Evolutionary conservation across 2,113 vertebrate species (phyloP).

Genomic region (Gulo gulo): DNA sequence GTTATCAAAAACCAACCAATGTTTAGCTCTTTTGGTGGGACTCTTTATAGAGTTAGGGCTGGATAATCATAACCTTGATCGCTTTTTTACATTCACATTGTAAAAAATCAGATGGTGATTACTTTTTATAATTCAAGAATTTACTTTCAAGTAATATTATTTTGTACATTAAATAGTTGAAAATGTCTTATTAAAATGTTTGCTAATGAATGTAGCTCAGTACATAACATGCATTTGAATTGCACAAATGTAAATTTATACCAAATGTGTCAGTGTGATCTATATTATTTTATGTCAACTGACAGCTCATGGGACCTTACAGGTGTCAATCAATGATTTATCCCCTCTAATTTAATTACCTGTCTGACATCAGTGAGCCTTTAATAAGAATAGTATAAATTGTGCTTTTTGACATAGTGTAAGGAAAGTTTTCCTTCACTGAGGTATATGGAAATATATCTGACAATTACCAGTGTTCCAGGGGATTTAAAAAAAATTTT

Average conservation of each 20-base stretch:
- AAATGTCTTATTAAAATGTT: not conserved
- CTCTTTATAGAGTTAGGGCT: not conserved
- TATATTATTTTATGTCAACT: not conserved
- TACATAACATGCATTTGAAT: not conserved
- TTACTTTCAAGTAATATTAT: not conserved
- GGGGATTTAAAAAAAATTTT: not conserved
- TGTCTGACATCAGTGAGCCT: not conserved
- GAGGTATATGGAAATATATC: not conserved
- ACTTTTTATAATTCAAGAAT: not conserved
- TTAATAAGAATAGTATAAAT: not conserved
- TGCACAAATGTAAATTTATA: not conserved
- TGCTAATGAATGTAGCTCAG: not conserved
- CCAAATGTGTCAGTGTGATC: not conserved
- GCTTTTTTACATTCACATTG: not conserved
- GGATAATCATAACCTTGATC: not conserved
- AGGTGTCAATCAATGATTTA: not conserved
- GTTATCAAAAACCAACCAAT: not conserved
- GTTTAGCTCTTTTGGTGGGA: not conserved
- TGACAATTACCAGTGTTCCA: not conserved
- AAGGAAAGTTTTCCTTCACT: not conserved
- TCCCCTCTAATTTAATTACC: not conserved
- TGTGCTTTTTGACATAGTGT: not conserved
- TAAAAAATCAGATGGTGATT: not conserved
- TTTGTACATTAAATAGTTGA: not conserved
- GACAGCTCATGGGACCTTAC: not conserved